Conservation (phyloP, 2,888 invertebrate genomes). For the Andrena chrysosceles region DNA sequence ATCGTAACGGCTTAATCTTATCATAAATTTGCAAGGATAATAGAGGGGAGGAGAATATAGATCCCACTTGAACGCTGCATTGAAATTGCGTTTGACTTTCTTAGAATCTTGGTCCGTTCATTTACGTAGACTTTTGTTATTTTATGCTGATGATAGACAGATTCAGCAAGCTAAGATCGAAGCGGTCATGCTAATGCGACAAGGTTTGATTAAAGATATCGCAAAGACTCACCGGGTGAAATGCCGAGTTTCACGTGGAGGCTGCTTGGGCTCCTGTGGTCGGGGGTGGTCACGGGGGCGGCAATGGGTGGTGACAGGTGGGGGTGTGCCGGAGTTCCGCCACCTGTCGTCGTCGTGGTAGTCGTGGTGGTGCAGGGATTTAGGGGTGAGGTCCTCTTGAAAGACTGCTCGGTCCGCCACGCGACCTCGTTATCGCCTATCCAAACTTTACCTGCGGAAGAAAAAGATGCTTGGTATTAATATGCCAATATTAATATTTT, state of each 20-base stretch:
- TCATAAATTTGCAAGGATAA: slow-evolving; percentile 14
- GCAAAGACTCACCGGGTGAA: slow-evolving; percentile 79
- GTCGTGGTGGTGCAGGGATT: slow-evolving; percentile 75
- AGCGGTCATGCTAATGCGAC: not conserved
- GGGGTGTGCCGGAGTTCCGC: slow-evolving; percentile 77
- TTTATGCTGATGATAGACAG: too few species aligned
- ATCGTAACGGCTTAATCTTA: not conserved
- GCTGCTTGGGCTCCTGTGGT: slow-evolving; percentile 80
- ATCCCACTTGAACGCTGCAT: too few species aligned
- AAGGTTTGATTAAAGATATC: not conserved
- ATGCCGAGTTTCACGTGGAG: slow-evolving; percentile 81
- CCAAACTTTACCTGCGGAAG: slow-evolving; percentile 81
- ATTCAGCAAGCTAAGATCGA: not conserved
- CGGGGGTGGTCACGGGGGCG: slow-evolving; percentile 80
- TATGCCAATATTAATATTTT: not conserved
- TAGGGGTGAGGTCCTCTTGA: slow-evolving; percentile 80
- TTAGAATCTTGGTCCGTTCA: not conserved
- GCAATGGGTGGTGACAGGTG: slow-evolving; percentile 82
- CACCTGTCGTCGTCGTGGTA: slow-evolving; percentile 78
- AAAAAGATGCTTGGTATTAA: slow-evolving; percentile 18
- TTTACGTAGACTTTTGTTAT: too few species aligned
- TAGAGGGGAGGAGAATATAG: not conserved
- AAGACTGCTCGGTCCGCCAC: slow-evolving; percentile 82
- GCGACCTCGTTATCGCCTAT: slow-evolving; percentile 81
- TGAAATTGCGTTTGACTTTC: not conserved